Base-by-base conservation (phyloP, 2,797 vertebrate species). In the Apogon hyalosoma region DNA sequence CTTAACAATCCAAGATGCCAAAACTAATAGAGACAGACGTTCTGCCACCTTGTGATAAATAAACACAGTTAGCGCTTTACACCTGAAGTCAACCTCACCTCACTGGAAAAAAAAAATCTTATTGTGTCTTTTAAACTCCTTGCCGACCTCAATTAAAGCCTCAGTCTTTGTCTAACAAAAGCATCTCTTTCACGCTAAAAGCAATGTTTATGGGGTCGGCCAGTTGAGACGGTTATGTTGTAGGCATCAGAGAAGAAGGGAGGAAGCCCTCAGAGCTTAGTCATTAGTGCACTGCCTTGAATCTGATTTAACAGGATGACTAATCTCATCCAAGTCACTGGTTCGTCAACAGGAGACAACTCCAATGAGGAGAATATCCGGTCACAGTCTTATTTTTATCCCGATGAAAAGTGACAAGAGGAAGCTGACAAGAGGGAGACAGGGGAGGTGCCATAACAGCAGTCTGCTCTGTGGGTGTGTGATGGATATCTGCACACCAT, bases 271-370 rank as follows among this genome's bases (percentile, higher is more conserved):
- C 83, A 62, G 79, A 86, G 87, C 86, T 79, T 66, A 86, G 84
- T 93, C 91, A 92, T 94, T 93, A 93, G 81, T 83, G 77, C 80
- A 86, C 80, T 79, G 83, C 86, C 84, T 90, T 84, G 79, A 86
- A 88, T 91, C 82, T 92, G 90, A 93, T 94, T 90, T 88, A 92
- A 92, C 88, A 83, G 88, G 88, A 89, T 80, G 88, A 90, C 89
- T 92, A 92, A 94, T 92, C 87, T 75, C 83, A 92, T 91, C 85
- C 87, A 85, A 88, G 85, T 89, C 89, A 90, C 71, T 88, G 86
- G 81, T 85, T 91, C 71, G 79, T 92, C 88, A 88, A 88, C 83
- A 88, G 83, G 80, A 89, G 76, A 88, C 85, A 82, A 88, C 75
- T 88, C 76, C 81, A 77, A 87, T 83, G 88, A 92, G 89, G 73